phyloP scores from a whole-genome alignment of 1,140 invertebrate genomes.

The Papilio polytes region DNA sequence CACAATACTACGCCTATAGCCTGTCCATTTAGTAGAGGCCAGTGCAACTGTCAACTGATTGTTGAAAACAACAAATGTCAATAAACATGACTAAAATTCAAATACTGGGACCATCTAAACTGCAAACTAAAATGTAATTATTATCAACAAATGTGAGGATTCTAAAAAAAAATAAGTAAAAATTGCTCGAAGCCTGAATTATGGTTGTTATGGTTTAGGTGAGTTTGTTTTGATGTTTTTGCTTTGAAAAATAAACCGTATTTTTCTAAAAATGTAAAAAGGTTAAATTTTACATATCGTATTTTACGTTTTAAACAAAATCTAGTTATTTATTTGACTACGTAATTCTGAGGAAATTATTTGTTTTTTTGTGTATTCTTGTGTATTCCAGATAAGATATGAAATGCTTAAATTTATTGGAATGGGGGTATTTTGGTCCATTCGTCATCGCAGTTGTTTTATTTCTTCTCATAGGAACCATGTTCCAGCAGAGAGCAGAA shows the following conservation, averaged over 20 bases:
- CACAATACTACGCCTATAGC: no score
- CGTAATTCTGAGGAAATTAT: no score
- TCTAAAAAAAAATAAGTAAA: background rate
- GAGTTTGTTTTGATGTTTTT: background rate
- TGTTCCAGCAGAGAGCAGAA: conserved; percentile 63
- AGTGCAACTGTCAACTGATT: no score
- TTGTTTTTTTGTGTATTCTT: background rate
- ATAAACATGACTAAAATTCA: background rate
- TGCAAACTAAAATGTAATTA: background rate
- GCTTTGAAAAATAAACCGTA: background rate
- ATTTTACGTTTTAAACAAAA: no score
- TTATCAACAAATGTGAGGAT: background rate
- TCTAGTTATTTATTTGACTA: no score
- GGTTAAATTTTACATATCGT: background rate
- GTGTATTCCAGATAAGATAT: background rate
- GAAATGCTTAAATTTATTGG: conserved; percentile 51
- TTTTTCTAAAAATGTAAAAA: background rate
- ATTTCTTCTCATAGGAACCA: conserved; percentile 65
- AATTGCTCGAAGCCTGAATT: background rate
- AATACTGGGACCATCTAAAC: background rate
- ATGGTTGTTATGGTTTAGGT: background rate
- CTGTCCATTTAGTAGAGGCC: no score
- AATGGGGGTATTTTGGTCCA: conserved; percentile 62
- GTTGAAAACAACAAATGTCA: background rate
- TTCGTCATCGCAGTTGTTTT: conserved; percentile 61